phyloP scores from a whole-genome alignment of 1,140 invertebrate genomes.

The Drosophila cardini region DNA sequence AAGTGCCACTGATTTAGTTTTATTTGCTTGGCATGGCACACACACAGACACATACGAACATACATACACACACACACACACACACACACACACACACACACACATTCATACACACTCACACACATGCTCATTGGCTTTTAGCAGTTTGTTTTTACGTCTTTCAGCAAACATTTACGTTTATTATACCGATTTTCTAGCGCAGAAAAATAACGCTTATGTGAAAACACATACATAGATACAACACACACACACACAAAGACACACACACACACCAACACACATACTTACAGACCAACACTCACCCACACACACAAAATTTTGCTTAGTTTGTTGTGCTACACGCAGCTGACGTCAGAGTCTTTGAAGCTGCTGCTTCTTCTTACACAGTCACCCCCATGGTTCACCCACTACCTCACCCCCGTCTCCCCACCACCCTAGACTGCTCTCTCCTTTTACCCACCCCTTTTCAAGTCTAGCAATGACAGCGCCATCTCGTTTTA shows the following conservation, averaged over 20 bases:
- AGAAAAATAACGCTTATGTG: conserved; percentile 81
- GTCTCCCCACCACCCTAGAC: background rate
- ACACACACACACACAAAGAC: conserved; percentile 7
- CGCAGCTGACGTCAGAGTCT: conserved; percentile 51
- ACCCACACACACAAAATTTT: conserved; percentile 12
- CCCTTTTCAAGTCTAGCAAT: conserved; percentile 31
- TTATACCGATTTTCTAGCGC: conserved; percentile 82
- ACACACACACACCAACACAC: conserved; percentile 15
- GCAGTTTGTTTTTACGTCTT: conserved; percentile 77
- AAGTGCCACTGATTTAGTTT: conserved; percentile 81
- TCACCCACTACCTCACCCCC: background rate
- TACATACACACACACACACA: conserved; percentile 15
- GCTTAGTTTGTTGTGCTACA: conserved; percentile 31
- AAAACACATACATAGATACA: conserved; percentile 34
- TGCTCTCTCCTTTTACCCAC: background rate
- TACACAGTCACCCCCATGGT: background rate
- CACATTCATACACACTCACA: conserved; percentile 7
- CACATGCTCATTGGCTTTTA: conserved; percentile 28
- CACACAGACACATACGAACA: too few relatives aligned
- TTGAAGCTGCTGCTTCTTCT: conserved; percentile 28
- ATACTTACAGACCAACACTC: conserved; percentile 44
- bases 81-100: conserved; percentile 6
- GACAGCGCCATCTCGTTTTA: conserved; percentile 78
- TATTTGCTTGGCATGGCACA: conserved; percentile 40
- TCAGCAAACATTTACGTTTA: conserved; percentile 77